phyloP scores from a whole-genome alignment of 2,888 invertebrate species.

The Xestia c-nigrum region DNA sequence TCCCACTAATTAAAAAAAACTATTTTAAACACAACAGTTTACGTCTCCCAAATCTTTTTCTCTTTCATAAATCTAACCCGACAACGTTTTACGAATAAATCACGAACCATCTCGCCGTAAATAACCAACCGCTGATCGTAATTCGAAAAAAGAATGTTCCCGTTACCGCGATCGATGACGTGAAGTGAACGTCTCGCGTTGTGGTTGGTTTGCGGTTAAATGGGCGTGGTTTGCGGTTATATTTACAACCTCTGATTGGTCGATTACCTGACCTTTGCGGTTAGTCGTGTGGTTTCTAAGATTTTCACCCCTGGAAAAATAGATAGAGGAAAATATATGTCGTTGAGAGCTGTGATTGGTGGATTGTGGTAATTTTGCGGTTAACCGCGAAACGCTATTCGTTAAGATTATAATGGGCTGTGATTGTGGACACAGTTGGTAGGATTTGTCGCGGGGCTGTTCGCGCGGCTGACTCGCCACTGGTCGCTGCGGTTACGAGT shows the following conservation, averaged over 20 bases:
- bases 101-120: slow-evolving; percentile 64
- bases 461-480: slow-evolving; percentile 66
- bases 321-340: slow-evolving; percentile 87
- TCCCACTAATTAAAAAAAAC: slow-evolving; percentile 37
- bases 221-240: slow-evolving; percentile 92
- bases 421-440: slow-evolving; percentile 72
- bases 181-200: slow-evolving; percentile 88
- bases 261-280: slow-evolving; percentile 90
- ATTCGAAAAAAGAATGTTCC: slow-evolving; percentile 82
- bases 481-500: slow-evolving; percentile 66
- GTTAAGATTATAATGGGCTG: slow-evolving; percentile 88
- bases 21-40: slow-evolving; percentile 33
- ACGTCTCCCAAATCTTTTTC: slow-evolving; percentile 8
- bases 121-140: slow-evolving; percentile 72
- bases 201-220: slow-evolving; percentile 92
- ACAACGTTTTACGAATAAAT: slow-evolving; percentile 63
- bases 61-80: slow-evolving; percentile 38
- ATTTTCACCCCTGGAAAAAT: slow-evolving; percentile 90
- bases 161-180: slow-evolving; percentile 85
- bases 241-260: slow-evolving; percentile 91
- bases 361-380: slow-evolving; percentile 85
- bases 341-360: slow-evolving; percentile 83
- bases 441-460: slow-evolving; percentile 83
- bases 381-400: slow-evolving; percentile 89
- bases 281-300: slow-evolving; percentile 92